phyloP scores from a whole-genome alignment of 1,140 invertebrate genomes.

The Asobara japonica region DNA sequence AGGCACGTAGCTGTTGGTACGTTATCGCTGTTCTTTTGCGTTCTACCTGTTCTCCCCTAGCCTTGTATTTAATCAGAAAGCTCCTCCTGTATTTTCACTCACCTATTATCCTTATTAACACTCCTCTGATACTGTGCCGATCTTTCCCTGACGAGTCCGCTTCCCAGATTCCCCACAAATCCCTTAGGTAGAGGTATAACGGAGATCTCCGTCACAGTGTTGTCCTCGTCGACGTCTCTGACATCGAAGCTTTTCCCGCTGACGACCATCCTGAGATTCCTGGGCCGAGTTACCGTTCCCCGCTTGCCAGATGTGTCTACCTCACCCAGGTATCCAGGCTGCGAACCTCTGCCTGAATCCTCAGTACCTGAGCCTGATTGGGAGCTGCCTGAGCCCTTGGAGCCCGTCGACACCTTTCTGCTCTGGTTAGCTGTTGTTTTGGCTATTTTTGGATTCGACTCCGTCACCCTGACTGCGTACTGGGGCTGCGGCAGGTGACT shows the following conservation, averaged over 20 bases:
- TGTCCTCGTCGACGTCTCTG: constrained; percentile 69
- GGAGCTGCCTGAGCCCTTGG: constrained; percentile 54
- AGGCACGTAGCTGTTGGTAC: too few species aligned
- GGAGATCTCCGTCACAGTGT: constrained; percentile 69
- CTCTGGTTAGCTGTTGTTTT: constrained; percentile 77
- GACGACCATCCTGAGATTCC: constrained; percentile 70
- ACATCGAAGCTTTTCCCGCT: constrained; percentile 72
- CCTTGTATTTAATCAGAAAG: neutral
- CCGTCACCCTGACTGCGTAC: constrained; percentile 73
- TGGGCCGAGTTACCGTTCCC: constrained; percentile 59
- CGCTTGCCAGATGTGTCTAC: constrained; percentile 44
- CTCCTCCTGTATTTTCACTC: too few species aligned
- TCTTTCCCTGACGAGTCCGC: constrained; percentile 65
- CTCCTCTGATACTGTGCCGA: constrained; percentile 68
- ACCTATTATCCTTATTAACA: constrained; percentile 61
- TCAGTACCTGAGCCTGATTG: constrained; percentile 68
- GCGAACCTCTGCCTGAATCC: constrained; percentile 73
- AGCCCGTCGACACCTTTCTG: constrained; percentile 59
- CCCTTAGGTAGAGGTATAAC: constrained; percentile 68
- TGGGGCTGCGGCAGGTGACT: constrained; percentile 78
- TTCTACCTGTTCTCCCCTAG: too few species aligned
- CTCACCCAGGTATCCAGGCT: constrained; percentile 60
- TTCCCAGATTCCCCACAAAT: constrained; percentile 49
- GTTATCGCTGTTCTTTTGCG: too few species aligned
- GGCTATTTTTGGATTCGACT: constrained; percentile 72